phyloP scores from a whole-genome alignment of 2,888 invertebrate species.

The Lochmaea crataegi region DNA sequence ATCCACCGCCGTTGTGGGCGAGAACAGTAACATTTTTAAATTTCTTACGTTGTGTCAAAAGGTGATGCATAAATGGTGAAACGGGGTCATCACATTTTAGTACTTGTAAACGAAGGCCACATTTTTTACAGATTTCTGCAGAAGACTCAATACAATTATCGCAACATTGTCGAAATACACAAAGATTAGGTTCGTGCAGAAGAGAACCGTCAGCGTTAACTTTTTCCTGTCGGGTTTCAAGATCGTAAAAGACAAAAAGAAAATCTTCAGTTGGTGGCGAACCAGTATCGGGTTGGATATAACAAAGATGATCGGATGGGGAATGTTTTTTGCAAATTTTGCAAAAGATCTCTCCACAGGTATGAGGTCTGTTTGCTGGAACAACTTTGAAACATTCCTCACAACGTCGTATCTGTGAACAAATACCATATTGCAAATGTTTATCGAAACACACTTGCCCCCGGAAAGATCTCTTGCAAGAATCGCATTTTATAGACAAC shows the following conservation, averaged over 20 bases:
- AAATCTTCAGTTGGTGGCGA: slow-evolving; percentile 25
- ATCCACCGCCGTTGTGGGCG: slow-evolving; percentile 35
- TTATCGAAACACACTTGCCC: slow-evolving; percentile 32
- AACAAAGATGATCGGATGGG: slow-evolving; percentile 36
- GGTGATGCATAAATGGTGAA: slow-evolving; percentile 12
- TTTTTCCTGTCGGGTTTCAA: slow-evolving; percentile 44
- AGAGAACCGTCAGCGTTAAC: slow-evolving; percentile 13
- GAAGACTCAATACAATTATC: neutral
- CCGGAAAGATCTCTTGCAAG: slow-evolving; percentile 34
- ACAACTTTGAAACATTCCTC: too few species aligned
- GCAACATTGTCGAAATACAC: slow-evolving; percentile 15
- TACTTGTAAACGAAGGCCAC: slow-evolving; percentile 17
- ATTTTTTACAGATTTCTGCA: slow-evolving; percentile 1
- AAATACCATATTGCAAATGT: slow-evolving; percentile 27
- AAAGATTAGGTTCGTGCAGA: slow-evolving; percentile 40
- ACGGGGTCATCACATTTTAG: slow-evolving; percentile 9
- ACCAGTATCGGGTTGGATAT: slow-evolving; percentile 27
- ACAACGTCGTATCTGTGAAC: slow-evolving; percentile 22
- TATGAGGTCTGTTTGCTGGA: slow-evolving; percentile 8
- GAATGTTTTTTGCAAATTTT: slow-evolving; percentile 36
- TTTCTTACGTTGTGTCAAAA: too few species aligned
- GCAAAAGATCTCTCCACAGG: slow-evolving; percentile 26
- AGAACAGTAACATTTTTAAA: slow-evolving; percentile 29
- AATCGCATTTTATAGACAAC: slow-evolving; percentile 26
- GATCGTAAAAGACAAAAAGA: slow-evolving; percentile 45